Evolutionary conservation across 92 coral and sea anemone species (phyloP), one percentile per base, ranked within the genome.

Genomic region (Epizoanthus stellaris): DNA sequence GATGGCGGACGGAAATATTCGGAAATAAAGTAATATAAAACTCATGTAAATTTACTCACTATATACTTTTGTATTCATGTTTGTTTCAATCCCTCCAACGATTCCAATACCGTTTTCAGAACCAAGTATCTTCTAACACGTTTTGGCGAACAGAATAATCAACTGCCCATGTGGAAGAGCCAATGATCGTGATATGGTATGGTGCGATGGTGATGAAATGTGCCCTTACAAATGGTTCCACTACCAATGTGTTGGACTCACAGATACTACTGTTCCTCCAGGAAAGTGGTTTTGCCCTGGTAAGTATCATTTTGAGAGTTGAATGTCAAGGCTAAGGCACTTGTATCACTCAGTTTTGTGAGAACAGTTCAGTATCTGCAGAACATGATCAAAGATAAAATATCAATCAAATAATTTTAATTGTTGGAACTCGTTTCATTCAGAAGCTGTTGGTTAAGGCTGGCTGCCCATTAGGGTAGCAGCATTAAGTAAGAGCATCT

Each of bases 221-320:
- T 81, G 90, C 45, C 52, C 65, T 60, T 81, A 81, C 77, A 71
- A 82, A 59, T 87, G 92, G 92, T 88, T 80, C 70, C 92, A 89
- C 70, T 89, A 85, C 61, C 36, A 85, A 73, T 89, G 92, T 80
- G 87, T 89, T 21, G 92, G 92, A 23, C 89, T 89, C 42, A 89
- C 82, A 3, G 80, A 76, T 21, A 85, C 70, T 15, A 89, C 84
- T 67, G 82, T 89, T 65, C 89, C 92, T 64, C 70, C 84, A 71
- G 87, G 89, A 86, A 85, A 89, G 66, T 89, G 92, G 92, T 89
- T 80, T 85, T 89, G 92, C 47, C 79, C 89, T 54, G 82, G 89
- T 85, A 73, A 85, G 89, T 77, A 43, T 4, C 49, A 43, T 36
- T 80, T 73, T 64, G 57, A 77, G 45, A 49, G 76, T 49, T 73